phyloP scores from a whole-genome alignment of 2,797 vertebrate species.

The Uromys caudimaculatus region DNA sequence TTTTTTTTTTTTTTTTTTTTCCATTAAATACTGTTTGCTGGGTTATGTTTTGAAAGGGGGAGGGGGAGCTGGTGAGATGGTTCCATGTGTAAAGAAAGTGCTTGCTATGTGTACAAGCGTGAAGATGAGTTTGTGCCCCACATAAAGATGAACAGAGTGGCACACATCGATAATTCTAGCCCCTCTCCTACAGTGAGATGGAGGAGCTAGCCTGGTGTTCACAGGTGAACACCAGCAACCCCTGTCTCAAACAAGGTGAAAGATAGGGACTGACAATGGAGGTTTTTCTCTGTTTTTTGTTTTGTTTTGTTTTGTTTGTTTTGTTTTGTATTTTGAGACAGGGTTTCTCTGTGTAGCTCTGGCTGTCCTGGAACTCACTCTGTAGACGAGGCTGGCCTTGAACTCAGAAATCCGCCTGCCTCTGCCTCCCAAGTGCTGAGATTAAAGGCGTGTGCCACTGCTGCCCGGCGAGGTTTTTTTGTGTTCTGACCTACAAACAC shows the following conservation, averaged over 20 bases:
- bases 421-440: too few relatives aligned
- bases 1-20: neutral
- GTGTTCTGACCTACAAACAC: neutral
- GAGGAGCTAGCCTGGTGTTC: neutral
- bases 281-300: neutral
- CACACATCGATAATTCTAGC: neutral
- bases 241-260: neutral
- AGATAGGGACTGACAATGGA: neutral
- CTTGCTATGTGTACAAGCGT: neutral
- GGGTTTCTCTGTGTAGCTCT: too few relatives aligned
- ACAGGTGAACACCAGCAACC: too few relatives aligned
- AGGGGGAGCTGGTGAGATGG: neutral
- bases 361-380: too few relatives aligned
- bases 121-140: neutral
- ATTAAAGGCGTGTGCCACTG: too few relatives aligned
- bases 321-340: too few relatives aligned
- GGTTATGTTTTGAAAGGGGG: neutral
- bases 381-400: too few relatives aligned
- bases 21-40: constrained; percentile 50
- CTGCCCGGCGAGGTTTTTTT: too few relatives aligned
- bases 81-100: neutral
- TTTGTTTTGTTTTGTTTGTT: too few relatives aligned
- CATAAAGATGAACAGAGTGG: neutral
- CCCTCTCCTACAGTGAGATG: neutral
- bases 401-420: too few relatives aligned